Base-by-base conservation (phyloP, 2,888 invertebrate species). In the Axea sp. region DNA sequence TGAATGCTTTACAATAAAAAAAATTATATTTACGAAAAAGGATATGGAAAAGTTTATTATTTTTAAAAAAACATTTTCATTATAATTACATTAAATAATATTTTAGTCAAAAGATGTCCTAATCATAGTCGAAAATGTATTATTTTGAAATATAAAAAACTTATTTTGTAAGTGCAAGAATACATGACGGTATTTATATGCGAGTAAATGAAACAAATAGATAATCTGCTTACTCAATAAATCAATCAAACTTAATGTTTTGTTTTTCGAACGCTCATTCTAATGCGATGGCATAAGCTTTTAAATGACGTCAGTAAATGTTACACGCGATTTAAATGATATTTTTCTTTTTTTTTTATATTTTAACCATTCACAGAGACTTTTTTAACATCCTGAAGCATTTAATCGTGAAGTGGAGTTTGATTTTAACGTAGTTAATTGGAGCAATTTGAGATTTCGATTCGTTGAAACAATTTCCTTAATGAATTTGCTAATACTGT, bases 221-320 rank as follows among this genome's bases (percentile, higher is more conserved):
- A 14, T 64, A 64, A 64, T 64, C 64, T 53, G 53, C 53, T 64
- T 55, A 26, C 33, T 14, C 41, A 37, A 45, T 41, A 45, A 47
- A 65, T 65, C 53, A 55, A 55, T 65, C 55, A 51, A 37, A 37
- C 43, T 30, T 45, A 55, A 55, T 24, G 53, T 45, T 51, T 65
- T 35, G 35, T 55, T 65, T 55, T 39, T 31, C 33, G 8, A 45
- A 19, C 28, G 17, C 30, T 22, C 39, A n/a, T 47, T 55, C 19
- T 26, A 28, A 64, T 33, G 26, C 45, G 14, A 35, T 9, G 28
- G 2, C 26, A n/a, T 45, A 35, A 35, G 41, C 53, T 45, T 53
- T 64, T 39, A 49, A 49, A 41, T 39, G 39, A 28, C 35, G 35
- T 33, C 37, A 19, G 39, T 41, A 8, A 51, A 33, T 24, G 3